Conservation (phyloP, 1,140 invertebrate species). For the Melanaphis sacchari region DNA sequence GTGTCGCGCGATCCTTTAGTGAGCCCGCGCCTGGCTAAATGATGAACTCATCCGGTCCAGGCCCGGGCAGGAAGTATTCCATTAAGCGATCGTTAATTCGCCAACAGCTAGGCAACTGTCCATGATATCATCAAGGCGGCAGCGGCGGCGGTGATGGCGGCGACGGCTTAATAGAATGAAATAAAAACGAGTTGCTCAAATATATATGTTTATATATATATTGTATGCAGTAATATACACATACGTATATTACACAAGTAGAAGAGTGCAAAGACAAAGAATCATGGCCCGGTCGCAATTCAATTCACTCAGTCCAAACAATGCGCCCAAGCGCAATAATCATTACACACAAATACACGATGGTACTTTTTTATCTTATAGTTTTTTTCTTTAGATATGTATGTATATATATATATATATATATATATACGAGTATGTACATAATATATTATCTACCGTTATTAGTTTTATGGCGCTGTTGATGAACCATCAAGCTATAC, state of each 20-base stretch:
- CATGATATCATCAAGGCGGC: conserved; percentile 47
- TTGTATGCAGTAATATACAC: not conserved
- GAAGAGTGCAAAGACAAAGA: conserved; percentile 51
- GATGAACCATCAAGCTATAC: not conserved
- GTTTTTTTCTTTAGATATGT: not conserved
- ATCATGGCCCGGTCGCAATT: conserved; percentile 51
- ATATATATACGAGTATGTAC: not conserved
- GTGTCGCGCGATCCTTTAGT: conserved; percentile 28
- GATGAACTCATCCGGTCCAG: conserved; percentile 57
- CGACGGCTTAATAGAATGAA: conserved; percentile 43
- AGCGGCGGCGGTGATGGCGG: not conserved
- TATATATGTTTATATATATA: not conserved
- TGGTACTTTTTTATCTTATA: not conserved
- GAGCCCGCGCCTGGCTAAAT: not conserved
- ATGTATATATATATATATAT: not conserved
- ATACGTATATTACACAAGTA: not conserved
- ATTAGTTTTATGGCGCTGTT: conserved; percentile 32
- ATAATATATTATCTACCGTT: conserved; percentile 15
- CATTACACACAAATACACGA: conserved; percentile 40
- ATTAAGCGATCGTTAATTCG: conserved; percentile 56
- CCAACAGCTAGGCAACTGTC: conserved; percentile 40
- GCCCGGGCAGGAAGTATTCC: conserved; percentile 41
- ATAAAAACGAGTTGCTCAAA: conserved; percentile 37
- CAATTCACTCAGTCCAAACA: conserved; percentile 52
- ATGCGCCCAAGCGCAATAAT: conserved; percentile 38